These are phyloP conservation scores for Axinella damicornis DNA, from an alignment of 37 sponge, comb jelly and placozoan genomes.

Conservation along the genomic window DNA sequence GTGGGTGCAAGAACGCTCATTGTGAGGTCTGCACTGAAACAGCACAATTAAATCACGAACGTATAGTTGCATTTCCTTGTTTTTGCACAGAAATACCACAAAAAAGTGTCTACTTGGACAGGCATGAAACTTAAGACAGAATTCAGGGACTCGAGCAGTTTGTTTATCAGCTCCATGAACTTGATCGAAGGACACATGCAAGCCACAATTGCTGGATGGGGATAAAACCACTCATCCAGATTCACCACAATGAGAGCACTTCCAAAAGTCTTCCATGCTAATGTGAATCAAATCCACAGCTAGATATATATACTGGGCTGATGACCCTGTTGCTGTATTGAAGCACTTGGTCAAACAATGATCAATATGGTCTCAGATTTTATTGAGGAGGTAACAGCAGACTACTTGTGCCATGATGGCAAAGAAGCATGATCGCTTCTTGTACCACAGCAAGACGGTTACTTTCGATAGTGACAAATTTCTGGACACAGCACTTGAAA, in stretches of 20 bases:
- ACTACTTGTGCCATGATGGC: constrained; percentile 13
- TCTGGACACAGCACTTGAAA: too few species aligned
- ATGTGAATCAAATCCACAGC: constrained; percentile 8
- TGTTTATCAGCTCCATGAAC: constrained; percentile 4
- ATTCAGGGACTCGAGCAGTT: too few species aligned
- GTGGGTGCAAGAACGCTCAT: not conserved
- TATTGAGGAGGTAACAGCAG: constrained; percentile 39
- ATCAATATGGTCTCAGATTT: constrained; percentile 45
- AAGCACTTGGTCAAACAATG: constrained; percentile 30
- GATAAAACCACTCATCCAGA: constrained; percentile 19
- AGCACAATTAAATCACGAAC: too few species aligned
- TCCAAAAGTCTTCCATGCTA: too few species aligned
- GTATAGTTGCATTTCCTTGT: too few species aligned
- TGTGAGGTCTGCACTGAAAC: constrained; percentile 14
- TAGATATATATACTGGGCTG: constrained; percentile 33
- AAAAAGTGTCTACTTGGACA: constrained; percentile 59
- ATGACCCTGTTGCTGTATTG: constrained; percentile 6
- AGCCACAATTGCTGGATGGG: too few species aligned
- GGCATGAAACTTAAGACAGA: constrained; percentile 54
- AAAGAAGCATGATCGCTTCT: constrained; percentile 19
- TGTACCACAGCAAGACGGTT: constrained; percentile 8
- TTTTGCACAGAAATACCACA: constrained; percentile 19
- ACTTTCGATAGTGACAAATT: too few species aligned
- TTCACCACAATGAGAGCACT: constrained; percentile 15
- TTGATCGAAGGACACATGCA: too few species aligned